Conservation (phyloP, 1,140 invertebrate genomes). For the Helicorthomorpha holstii region DNA sequence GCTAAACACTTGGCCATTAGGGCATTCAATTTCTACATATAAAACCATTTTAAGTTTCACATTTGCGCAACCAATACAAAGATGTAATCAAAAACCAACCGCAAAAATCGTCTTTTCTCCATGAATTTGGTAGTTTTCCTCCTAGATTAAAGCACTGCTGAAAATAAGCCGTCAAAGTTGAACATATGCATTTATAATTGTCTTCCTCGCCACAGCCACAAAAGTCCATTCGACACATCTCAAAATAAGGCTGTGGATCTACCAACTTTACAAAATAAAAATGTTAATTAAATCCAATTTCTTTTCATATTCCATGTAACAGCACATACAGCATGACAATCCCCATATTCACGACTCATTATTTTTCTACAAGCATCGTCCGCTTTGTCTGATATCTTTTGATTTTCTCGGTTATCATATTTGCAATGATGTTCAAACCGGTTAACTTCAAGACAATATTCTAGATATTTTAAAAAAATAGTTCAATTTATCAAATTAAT, state of each 20-base stretch:
- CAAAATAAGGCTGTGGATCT: conserved; percentile 22
- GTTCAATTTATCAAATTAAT: not conserved
- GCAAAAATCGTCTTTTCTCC: conserved; percentile 53
- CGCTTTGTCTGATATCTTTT: conserved; percentile 26
- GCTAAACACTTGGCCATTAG: conserved; percentile 17
- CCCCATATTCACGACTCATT: conserved; percentile 26
- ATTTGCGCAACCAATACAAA: too few species aligned
- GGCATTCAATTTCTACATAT: conserved; percentile 9
- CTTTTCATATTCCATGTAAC: too few species aligned
- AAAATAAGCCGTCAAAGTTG: not conserved
- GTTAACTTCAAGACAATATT: conserved; percentile 34
- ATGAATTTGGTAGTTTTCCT: conserved; percentile 19
- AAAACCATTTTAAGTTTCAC: too few species aligned
- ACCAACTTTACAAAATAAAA: conserved; percentile 30
- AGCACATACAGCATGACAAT: not conserved
- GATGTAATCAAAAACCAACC: conserved; percentile 39
- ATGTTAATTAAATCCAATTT: too few species aligned
- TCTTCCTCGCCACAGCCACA: conserved; percentile 42
- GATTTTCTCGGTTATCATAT: conserved; percentile 19
- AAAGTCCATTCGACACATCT: conserved; percentile 58
- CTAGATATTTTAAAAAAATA: conserved; percentile 5
- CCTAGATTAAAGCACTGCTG: not conserved
- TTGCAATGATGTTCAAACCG: conserved; percentile 26
- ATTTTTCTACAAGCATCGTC: conserved; percentile 36
- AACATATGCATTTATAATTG: conserved; percentile 27